phyloP scores from a whole-genome alignment of 1,140 invertebrate species.

The Monochamus saltuarius region DNA sequence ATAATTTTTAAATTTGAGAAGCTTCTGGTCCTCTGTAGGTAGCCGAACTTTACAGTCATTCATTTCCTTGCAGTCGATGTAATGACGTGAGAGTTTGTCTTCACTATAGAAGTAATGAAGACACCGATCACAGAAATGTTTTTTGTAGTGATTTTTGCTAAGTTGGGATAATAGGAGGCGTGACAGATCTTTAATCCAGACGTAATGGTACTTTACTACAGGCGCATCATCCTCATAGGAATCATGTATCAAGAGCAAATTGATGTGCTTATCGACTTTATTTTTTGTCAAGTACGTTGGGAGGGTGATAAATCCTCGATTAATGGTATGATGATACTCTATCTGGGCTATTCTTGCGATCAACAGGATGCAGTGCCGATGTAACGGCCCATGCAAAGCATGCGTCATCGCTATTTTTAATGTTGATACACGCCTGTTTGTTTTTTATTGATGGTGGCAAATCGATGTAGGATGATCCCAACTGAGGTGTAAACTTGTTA shows the following conservation, averaged over 20 bases:
- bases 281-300: constrained; percentile 29
- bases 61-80: constrained; percentile 22
- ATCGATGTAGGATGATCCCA: constrained; percentile 40
- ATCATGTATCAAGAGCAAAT: constrained; percentile 38
- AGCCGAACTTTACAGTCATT: not conserved
- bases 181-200: constrained; percentile 42
- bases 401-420: constrained; percentile 46
- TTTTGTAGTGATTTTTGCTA: constrained; percentile 31
- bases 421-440: constrained; percentile 48
- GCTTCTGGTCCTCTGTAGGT: constrained; percentile 10
- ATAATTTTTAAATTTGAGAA: constrained; percentile 38
- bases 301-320: constrained; percentile 13
- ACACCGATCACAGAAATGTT: constrained; percentile 44
- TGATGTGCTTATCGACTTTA: constrained; percentile 43
- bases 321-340: constrained; percentile 29
- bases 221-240: constrained; percentile 26
- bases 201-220: constrained; percentile 37
- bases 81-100: constrained; percentile 29
- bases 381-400: constrained; percentile 49
- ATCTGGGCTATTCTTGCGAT: constrained; percentile 8
- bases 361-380: constrained; percentile 35
- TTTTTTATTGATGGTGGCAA: constrained; percentile 40
- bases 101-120: constrained; percentile 34
- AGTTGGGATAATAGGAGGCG: constrained; percentile 38
- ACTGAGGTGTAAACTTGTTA: constrained; percentile 40